Evolutionary conservation across 2,113 vertebrate genomes (phyloP).

Genomic region (Gnathonemus echidnorhynchus): DNA sequence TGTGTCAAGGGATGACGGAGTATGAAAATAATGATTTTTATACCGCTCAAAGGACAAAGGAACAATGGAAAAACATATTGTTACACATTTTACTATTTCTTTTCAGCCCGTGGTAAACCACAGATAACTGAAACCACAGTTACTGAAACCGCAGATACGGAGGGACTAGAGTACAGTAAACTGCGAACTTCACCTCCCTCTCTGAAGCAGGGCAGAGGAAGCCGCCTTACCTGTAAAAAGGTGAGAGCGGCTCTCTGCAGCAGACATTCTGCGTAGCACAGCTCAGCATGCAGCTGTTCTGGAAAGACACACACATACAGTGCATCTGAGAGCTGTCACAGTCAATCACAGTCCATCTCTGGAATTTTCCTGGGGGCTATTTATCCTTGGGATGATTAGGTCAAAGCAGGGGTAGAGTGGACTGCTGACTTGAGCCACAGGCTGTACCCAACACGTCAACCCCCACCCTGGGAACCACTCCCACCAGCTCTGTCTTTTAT

Average conservation of each 20-base stretch:
- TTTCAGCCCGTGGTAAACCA: neutral
- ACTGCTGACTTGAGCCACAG: neutral
- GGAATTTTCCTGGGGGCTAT: neutral
- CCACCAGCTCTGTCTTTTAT: neutral
- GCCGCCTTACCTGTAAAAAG: slow-evolving; percentile 61
- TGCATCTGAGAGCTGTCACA: slow-evolving; percentile 15
- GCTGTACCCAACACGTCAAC: neutral
- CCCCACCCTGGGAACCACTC: neutral
- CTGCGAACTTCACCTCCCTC: neutral
- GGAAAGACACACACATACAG: slow-evolving; percentile 33
- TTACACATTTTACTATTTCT: neutral
- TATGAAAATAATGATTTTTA: neutral
- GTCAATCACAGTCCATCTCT: slow-evolving; percentile 6
- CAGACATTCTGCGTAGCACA: slow-evolving; percentile 71
- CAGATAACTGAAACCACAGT: neutral
- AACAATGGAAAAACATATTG: neutral
- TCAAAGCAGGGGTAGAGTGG: neutral
- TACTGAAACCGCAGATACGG: neutral
- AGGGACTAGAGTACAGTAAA: neutral
- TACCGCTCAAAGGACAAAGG: neutral
- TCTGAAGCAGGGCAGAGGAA: neutral
- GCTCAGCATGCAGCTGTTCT: slow-evolving; percentile 73
- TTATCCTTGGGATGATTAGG: neutral
- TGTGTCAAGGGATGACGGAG: neutral
- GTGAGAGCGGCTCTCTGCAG: slow-evolving; percentile 73